A percentile compares a stretch with the other conserved stretches of the same genome.
These are phyloP conservation scores for Clanis bilineata DNA, from an alignment of 2,888 invertebrate species.

Conservation along the genomic window DNA sequence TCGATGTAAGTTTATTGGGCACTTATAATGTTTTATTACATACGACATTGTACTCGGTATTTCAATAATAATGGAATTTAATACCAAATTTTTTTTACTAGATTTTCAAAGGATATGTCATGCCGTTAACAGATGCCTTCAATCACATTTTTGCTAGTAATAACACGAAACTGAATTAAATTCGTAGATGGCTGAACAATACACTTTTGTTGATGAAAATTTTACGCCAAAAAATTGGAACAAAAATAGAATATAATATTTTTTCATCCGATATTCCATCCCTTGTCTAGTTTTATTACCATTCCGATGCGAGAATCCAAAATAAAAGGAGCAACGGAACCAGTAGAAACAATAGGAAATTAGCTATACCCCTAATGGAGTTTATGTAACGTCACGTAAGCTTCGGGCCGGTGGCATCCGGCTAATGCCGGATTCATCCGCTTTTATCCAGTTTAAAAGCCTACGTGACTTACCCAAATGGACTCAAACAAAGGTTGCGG, in stretches of 20 bases:
- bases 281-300: not conserved
- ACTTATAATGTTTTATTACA: too few relatives aligned
- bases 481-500: conserved; percentile 25
- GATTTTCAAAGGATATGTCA: too few relatives aligned
- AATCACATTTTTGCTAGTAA: not conserved
- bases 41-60: too few relatives aligned
- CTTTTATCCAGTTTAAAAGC: conserved; percentile 40
- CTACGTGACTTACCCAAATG: conserved; percentile 49
- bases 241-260: not conserved
- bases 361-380: conserved; percentile 22
- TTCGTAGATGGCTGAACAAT: not conserved
- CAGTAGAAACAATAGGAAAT: conserved; percentile 18
- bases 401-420: conserved; percentile 22
- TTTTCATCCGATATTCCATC: not conserved
- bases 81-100: not conserved
- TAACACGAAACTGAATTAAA: not conserved
- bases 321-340: conserved; percentile 4
- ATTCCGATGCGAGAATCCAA: not conserved
- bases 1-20: too few relatives aligned
- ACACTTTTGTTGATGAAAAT: not conserved
- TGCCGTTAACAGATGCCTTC: not conserved
- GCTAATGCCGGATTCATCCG: conserved; percentile 30
- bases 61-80: too few relatives aligned
- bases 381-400: conserved; percentile 27
- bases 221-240: not conserved